Evolutionary conservation across 2,113 vertebrate genomes (phyloP), one percentile per base, ranked within the genome.

Genomic region (Todiramphus chloris): DNA sequence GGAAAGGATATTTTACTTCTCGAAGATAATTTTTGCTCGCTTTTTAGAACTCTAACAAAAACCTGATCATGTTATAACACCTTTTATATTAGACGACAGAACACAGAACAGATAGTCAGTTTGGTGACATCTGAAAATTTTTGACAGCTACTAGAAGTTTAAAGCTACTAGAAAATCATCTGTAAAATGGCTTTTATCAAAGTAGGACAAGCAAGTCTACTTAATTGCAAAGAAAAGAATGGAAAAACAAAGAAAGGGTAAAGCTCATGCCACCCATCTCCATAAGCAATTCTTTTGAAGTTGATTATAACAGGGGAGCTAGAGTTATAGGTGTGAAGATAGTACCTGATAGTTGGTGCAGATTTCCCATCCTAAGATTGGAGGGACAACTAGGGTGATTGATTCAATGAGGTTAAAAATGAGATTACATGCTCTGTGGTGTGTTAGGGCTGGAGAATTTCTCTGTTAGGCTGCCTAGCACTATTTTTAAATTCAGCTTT

Each of bases 301-400:
- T 93, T 98, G 90, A 98, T 99, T 93, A 98, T 98, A 89, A 98
- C 82, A 60, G 98, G 96, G 20, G 96, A 97, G 3, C 58, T 87
- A 20, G 98, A 97, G 86, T 98, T 99, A 97, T 97, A 95, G n/a
- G 92, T 96, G 70, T 99, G 98, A 97, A 99, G 98, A 87, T 98
- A 98, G 95, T 98, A 97, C 4, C 98, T 97, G 43, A 99, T 53
- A 16, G 98, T 98, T 28, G 98, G 98, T 89, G 98, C 97, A 20
- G 98, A 99, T 85, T 99, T 99, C 55, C 98, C 98, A 91, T 98
- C 98, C 10, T 99, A 99, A 25, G 97, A 98, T 96, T 98, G 84
- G 68, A 89, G n/a, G 41, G 21, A 95, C 72, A 24, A 43, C n/a
- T 46, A 25, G 30, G 11, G 23, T 39, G 23, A 82, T 28, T 60